Conservation (phyloP, 92 coral and sea anemone species). For the Zoanthus gigantus region DNA sequence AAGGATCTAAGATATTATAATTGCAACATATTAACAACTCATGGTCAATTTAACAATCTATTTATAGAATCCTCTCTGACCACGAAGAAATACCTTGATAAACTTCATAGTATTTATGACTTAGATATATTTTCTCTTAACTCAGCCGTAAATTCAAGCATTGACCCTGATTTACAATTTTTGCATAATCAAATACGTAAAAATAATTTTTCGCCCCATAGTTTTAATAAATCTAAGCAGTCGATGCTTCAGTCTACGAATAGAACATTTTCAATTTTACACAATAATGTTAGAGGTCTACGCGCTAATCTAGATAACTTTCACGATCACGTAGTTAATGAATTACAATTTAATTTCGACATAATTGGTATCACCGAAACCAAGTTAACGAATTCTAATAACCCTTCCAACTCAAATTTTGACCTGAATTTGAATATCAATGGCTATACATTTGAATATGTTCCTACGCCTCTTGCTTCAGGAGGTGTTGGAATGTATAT, state of each 20-base stretch:
- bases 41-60: slow-evolving; percentile 17
- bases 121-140: slow-evolving; percentile 15
- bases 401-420: too few relatives aligned
- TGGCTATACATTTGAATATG: too few relatives aligned
- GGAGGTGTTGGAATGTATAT: too few relatives aligned
- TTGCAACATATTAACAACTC: not conserved
- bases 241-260: not conserved
- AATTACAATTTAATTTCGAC: too few relatives aligned
- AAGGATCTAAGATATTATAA: slow-evolving; percentile 1
- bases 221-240: slow-evolving; percentile 7
- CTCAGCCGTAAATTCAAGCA: slow-evolving; percentile 12
- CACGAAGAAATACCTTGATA: slow-evolving; percentile 8
- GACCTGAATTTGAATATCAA: too few relatives aligned
- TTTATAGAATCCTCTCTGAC: slow-evolving; percentile 6
- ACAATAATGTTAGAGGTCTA: slow-evolving; percentile 4
- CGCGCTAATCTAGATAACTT: not conserved
- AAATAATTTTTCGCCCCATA: slow-evolving; percentile 13
- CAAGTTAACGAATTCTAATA: too few relatives aligned
- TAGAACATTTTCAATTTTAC: not conserved
- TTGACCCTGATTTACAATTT: slow-evolving; percentile 21
- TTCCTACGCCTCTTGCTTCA: too few relatives aligned
- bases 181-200: slow-evolving; percentile 15
- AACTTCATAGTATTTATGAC: slow-evolving; percentile 19
- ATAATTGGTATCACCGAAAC: too few relatives aligned
- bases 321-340: not conserved